A percentile compares a stretch with the other conserved stretches of the same genome.
Evolutionary conservation across 2,113 vertebrate genomes (phyloP).

Genomic region (Parus major): DNA sequence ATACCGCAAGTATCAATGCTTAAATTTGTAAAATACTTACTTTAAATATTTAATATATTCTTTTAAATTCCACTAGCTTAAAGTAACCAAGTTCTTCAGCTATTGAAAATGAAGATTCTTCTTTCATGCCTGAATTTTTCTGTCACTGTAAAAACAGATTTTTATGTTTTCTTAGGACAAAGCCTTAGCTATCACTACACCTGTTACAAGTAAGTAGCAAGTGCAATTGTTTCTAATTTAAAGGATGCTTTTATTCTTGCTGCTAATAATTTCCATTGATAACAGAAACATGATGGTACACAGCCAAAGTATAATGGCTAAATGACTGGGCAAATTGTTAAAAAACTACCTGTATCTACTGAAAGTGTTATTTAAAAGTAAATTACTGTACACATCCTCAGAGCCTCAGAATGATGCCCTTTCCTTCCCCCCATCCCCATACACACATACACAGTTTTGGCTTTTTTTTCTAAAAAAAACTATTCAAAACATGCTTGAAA

Average conservation of each 20-base stretch:
- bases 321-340: background rate
- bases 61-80: background rate
- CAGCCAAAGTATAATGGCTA: background rate
- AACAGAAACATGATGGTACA: background rate
- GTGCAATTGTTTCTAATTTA: background rate
- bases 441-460: accelerated
- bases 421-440: accelerated
- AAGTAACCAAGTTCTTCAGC: background rate
- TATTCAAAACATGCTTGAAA: background rate
- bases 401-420: background rate
- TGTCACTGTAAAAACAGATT: background rate
- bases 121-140: background rate
- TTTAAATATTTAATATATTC: background rate
- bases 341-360: background rate
- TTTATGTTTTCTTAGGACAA: background rate
- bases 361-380: background rate
- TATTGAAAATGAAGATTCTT: background rate
- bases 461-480: background rate
- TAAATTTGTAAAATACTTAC: background rate
- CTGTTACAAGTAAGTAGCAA: background rate
- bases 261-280: background rate
- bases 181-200: background rate
- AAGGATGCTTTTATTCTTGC: background rate
- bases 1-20: accelerated
- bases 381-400: background rate